Percentiles rank a stretch among this genome's conserved stretches.
Conservation (phyloP, 2,797 vertebrate species). For the Neopelma chrysocephalum region DNA sequence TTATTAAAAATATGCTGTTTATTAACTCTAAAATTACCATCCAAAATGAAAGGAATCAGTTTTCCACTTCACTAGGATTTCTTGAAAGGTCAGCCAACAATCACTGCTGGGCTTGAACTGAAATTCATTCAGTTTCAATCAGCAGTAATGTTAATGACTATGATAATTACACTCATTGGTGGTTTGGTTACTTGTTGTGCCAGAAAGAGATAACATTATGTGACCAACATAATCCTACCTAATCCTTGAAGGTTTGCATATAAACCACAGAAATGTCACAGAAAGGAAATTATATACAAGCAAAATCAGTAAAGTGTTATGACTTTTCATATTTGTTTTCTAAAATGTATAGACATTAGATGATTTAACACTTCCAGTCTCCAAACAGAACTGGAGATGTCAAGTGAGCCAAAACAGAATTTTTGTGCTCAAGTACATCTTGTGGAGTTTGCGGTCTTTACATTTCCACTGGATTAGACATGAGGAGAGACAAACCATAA, state of each 20-base stretch:
- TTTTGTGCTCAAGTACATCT: neutral
- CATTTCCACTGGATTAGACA: neutral
- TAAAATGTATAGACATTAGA: neutral
- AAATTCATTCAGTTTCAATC: slow-evolving; percentile 59
- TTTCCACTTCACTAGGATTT: slow-evolving; percentile 20
- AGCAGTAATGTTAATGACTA: slow-evolving; percentile 41
- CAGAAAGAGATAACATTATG: slow-evolving; percentile 25
- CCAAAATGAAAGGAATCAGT: slow-evolving; percentile 3
- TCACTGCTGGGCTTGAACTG: neutral
- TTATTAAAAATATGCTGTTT: neutral
- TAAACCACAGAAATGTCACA: slow-evolving; percentile 6
- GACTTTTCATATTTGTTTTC: neutral
- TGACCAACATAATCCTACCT: slow-evolving; percentile 21
- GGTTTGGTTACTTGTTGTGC: neutral
- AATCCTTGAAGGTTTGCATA: slow-evolving; percentile 22
- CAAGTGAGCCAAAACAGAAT: neutral
- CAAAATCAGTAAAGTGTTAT: neutral
- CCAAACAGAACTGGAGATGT: neutral
- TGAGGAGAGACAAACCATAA: neutral
- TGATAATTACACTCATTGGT: slow-evolving; percentile 27
- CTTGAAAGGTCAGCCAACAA: slow-evolving; percentile 46
- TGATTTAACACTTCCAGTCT: neutral
- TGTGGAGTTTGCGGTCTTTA: neutral
- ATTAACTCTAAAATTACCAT: slow-evolving; percentile 24
- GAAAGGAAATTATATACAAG: neutral